Percentiles rank a stretch among this genome's conserved stretches.
phyloP scores from a whole-genome alignment of 1,140 invertebrate species.

The Caenorhabditis brenneri region DNA sequence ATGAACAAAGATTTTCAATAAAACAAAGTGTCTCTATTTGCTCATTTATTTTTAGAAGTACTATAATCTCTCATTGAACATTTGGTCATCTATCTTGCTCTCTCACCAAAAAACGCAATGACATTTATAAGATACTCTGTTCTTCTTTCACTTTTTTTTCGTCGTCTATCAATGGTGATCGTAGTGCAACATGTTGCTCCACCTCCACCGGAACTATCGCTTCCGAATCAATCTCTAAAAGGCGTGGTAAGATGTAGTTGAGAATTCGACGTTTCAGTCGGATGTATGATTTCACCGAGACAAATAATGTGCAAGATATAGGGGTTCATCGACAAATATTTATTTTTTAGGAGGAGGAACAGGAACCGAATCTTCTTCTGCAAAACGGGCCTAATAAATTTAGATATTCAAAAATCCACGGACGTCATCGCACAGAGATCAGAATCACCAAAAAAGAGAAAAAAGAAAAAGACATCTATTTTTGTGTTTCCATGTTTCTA shows the following conservation, averaged over 20 bases:
- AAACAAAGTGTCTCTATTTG: background rate
- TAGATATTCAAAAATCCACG: background rate
- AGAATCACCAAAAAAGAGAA: background rate
- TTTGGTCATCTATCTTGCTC: background rate
- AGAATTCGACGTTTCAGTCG: background rate
- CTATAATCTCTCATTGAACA: slow-evolving; percentile 18
- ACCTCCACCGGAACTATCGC: background rate
- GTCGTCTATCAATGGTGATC: background rate
- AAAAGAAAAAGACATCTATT: background rate
- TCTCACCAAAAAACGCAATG: background rate
- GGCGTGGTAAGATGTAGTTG: background rate
- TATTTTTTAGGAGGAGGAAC: background rate
- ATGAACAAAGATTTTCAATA: background rate
- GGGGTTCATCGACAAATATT: slow-evolving; percentile 1
- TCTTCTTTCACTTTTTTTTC: background rate
- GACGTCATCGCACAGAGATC: slow-evolving; percentile 1
- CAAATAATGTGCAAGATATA: background rate
- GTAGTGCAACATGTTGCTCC: background rate
- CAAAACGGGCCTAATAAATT: background rate
- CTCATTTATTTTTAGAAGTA: slow-evolving; percentile 13
- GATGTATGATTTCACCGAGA: slow-evolving; percentile 20
- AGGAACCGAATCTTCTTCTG: background rate
- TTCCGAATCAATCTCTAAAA: slow-evolving; percentile 23
- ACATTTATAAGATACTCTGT: slow-evolving; percentile 1
- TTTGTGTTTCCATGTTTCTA: background rate